These are phyloP conservation scores for Hylomyscus alleni DNA, from an alignment of 2,797 vertebrate species.

Conservation along the genomic window DNA sequence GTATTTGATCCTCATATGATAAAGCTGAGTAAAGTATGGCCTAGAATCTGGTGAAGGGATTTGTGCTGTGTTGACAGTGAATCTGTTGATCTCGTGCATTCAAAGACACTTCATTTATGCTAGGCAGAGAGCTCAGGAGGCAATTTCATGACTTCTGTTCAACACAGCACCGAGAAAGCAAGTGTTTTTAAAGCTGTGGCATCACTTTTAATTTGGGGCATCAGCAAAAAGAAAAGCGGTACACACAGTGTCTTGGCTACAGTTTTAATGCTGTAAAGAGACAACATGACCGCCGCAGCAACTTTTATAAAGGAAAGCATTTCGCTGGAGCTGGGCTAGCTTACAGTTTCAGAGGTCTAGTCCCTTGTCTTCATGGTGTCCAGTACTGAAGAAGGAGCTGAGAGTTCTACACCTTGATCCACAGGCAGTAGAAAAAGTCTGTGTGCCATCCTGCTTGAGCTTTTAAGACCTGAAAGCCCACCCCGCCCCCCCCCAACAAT, in stretches of 20 bases:
- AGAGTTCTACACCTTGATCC: too few species aligned
- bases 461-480: neutral
- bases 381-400: too few species aligned
- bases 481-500: neutral
- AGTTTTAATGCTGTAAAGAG: neutral
- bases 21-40: neutral
- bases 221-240: neutral
- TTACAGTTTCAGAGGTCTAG: too few species aligned
- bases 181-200: neutral
- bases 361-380: too few species aligned
- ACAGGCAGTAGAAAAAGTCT: neutral
- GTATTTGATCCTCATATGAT: neutral
- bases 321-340: too few species aligned
- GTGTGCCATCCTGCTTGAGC: neutral
- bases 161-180: neutral
- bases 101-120: neutral
- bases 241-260: neutral
- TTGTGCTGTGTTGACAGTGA: too few species aligned
- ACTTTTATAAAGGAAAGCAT: neutral
- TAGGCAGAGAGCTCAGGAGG: neutral
- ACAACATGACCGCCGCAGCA: neutral
- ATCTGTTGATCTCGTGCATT: too few species aligned
- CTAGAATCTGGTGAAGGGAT: too few species aligned
- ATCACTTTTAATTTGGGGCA: neutral
- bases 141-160: neutral